phyloP scores from a whole-genome alignment of 2,888 invertebrate genomes.

The Acrobasis suavella region DNA sequence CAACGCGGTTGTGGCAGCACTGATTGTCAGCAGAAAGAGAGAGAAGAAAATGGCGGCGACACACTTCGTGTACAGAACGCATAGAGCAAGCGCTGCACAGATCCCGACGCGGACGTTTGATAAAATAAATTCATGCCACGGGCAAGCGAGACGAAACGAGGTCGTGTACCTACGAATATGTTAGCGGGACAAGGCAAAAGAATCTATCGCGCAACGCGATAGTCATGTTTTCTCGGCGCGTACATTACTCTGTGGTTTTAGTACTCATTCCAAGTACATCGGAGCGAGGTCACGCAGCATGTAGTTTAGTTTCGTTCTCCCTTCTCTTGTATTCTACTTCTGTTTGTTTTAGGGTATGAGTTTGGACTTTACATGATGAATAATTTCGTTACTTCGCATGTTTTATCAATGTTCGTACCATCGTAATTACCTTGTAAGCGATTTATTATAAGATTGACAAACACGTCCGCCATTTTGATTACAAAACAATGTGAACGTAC shows the following conservation, averaged over 20 bases:
- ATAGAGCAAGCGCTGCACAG: slow-evolving; percentile 48
- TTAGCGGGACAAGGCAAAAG: slow-evolving; percentile 39
- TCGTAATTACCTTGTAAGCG: not conserved
- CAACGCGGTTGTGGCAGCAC: slow-evolving; percentile 59
- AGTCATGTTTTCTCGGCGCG: slow-evolving; percentile 38
- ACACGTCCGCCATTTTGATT: slow-evolving; percentile 3
- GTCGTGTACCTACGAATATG: slow-evolving; percentile 17
- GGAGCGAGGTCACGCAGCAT: slow-evolving; percentile 52
- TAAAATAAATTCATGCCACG: slow-evolving; percentile 28
- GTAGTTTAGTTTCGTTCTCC: slow-evolving; percentile 55
- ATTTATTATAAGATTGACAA: not conserved
- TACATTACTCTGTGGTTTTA: slow-evolving; percentile 53
- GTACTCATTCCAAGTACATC: slow-evolving; percentile 40
- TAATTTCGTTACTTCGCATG: not conserved
- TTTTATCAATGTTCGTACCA: not conserved
- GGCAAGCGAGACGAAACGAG: slow-evolving; percentile 39
- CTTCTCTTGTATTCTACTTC: slow-evolving; percentile 68
- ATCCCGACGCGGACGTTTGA: slow-evolving; percentile 31
- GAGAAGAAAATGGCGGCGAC: slow-evolving; percentile 80
- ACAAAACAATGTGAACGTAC: not conserved
- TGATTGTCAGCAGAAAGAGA: slow-evolving; percentile 68
- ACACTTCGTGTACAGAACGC: slow-evolving; percentile 46
- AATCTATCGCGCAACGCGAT: slow-evolving; percentile 24
- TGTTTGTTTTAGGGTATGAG: slow-evolving; percentile 29
- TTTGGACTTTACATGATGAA: not conserved